Percentiles rank a stretch among this genome's conserved stretches.
Evolutionary conservation across 1,140 invertebrate genomes (phyloP).

Genomic region (Drosophila arizonae): DNA sequence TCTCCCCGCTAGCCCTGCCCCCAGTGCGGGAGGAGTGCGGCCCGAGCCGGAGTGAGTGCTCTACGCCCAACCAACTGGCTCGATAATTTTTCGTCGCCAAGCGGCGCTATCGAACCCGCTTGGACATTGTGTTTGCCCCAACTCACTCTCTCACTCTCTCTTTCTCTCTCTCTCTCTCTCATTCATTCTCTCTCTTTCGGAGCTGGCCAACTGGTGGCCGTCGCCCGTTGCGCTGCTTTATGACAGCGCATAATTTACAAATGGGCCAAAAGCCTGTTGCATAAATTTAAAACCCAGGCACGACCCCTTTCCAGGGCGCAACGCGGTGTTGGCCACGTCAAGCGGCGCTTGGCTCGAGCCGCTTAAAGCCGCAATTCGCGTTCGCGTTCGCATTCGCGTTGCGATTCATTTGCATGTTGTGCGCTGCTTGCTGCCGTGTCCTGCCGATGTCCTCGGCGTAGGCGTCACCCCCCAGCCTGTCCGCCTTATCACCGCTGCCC

Average conservation of each 20-base stretch:
- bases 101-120: conserved; percentile 41
- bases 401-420: conserved; percentile 67
- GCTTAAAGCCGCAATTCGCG: conserved; percentile 48
- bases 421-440: background rate
- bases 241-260: conserved; percentile 80
- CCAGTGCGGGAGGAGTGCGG: too few species aligned
- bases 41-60: too few species aligned
- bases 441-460: conserved; percentile 37
- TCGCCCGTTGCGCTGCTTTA: conserved; percentile 58
- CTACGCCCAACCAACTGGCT: background rate
- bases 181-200: background rate
- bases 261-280: conserved; percentile 79
- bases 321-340: background rate
- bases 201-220: conserved; percentile 13
- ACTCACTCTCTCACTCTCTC: background rate
- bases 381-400: conserved; percentile 18
- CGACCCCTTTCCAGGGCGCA: background rate
- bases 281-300: conserved; percentile 67
- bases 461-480: conserved; percentile 39
- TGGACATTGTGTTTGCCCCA: conserved; percentile 17
- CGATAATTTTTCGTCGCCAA: conserved; percentile 59
- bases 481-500: conserved; percentile 69
- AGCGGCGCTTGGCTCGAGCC: conserved; percentile 10
- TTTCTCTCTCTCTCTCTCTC: background rate
- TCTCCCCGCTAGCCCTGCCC: background rate